Evolutionary conservation across 2,113 vertebrate species (phyloP), one percentile per base, ranked within the genome.

Genomic region (Rhabdornis inornatus): DNA sequence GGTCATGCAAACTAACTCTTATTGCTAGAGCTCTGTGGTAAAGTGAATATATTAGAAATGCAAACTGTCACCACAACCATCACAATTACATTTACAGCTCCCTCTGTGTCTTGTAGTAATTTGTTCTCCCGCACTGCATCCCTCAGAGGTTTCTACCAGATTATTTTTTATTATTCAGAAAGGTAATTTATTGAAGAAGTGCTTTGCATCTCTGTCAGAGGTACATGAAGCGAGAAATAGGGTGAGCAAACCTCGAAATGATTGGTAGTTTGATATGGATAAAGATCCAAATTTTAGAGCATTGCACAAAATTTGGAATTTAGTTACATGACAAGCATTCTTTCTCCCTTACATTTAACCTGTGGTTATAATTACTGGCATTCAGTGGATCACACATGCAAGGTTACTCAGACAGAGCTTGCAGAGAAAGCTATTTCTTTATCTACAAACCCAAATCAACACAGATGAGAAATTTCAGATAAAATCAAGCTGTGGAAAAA

Each of bases 31-130:
- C 76, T 11, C 4, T 37, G 83, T 64, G 65, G 60, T 64, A 89
- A 88, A 66, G 57, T 45, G 95, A 92, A 88, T 71, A 81, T 81
- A 94, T 93, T 92, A 95, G 75, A 83, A 92, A 92, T 87, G 86
- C 96, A 96, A 92, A 91, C 88, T 94, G 90, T 92, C 94, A 94
- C 83, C 80, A 83, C 86, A 84, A 91, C 93, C 80, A 93, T 92
- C 92, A 94, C 94, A 96, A 92, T 93, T 93, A 95, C 95, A 92
- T 95, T 94, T 95, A 89, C 92, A 89, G 92, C 94, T 96, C 88
- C 94, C 89, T 93, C 88, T 84, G 90, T 79, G 90, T 92, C 90
- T 94, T 96, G 89, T 92, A 97, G 93, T 94, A 92, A 96, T 95
- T 96, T 95, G 94, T 89, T 96, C 88, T 90, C 83, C 56, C 0